Evolutionary conservation across 2,888 invertebrate genomes (phyloP).

Genomic region (Oligia strigilis): DNA sequence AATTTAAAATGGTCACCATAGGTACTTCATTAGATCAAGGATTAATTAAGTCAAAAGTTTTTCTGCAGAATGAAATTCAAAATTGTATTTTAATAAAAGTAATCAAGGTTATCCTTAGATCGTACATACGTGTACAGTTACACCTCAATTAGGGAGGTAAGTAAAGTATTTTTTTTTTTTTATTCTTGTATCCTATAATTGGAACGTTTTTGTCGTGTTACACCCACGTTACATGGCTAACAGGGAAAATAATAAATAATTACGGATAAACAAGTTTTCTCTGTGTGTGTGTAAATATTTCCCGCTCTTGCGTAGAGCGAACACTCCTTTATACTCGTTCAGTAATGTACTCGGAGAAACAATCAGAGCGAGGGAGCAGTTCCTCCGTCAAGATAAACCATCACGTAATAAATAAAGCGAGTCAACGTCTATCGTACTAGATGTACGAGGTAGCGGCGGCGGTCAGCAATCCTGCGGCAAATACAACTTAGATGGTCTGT

Average conservation of each 20-base stretch:
- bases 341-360: conserved; percentile 28
- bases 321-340: conserved; percentile 18
- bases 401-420: conserved; percentile 62
- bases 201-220: neutral
- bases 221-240: neutral
- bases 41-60: conserved; percentile 8
- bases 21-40: neutral
- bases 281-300: neutral
- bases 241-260: neutral
- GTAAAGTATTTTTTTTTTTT: neutral
- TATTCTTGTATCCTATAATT: neutral
- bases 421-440: conserved; percentile 25
- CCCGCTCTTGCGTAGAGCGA: neutral
- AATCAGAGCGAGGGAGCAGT: conserved; percentile 36
- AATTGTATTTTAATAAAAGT: neutral
- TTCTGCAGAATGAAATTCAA: neutral
- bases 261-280: neutral
- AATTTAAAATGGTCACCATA: neutral
- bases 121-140: neutral
- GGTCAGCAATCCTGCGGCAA: conserved; percentile 42
- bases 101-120: no score
- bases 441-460: conserved; percentile 48
- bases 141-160: neutral
- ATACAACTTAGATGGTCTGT: conserved; percentile 39
- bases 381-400: conserved; percentile 55